Conservation (phyloP, 2,888 invertebrate species). For the Stenotaenia linearis region DNA sequence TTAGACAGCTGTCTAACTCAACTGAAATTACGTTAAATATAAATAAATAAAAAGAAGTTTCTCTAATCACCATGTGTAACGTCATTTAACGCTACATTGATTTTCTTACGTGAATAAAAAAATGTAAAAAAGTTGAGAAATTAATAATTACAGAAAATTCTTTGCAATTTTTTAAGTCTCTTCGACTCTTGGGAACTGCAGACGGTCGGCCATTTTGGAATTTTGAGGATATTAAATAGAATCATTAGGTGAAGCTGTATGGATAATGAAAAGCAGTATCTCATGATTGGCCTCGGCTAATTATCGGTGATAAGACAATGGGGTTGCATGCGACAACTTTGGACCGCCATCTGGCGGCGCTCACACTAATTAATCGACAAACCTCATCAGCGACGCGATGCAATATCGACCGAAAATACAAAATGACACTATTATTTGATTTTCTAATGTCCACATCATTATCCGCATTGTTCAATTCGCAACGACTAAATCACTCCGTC, state of each 20-base stretch:
- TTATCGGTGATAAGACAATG: conserved; percentile 19
- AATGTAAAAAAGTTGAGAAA: neutral
- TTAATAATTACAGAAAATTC: neutral
- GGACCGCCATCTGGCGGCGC: conserved; percentile 13
- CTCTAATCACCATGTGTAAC: neutral
- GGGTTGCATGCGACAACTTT: neutral
- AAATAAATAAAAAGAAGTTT: conserved; percentile 12
- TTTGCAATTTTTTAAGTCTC: neutral
- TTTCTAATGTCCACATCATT: neutral
- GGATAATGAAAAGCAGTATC: neutral
- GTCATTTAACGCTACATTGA: neutral
- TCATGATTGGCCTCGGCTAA: conserved; percentile 13
- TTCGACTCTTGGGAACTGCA: neutral
- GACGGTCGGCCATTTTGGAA: neutral
- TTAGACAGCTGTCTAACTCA: conserved; percentile 24
- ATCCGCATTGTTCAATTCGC: neutral
- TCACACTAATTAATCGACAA: conserved; percentile 11
- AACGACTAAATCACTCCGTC: neutral
- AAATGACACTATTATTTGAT: conserved; percentile 12
- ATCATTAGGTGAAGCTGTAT: neutral
- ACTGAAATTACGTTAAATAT: conserved; percentile 4
- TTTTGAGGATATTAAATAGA: neutral
- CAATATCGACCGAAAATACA: neutral
- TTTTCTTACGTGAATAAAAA: neutral
- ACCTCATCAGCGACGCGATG: neutral